A percentile compares a stretch with the other conserved stretches of the same genome.
These are phyloP conservation scores for Caloenas nicobarica DNA, from an alignment of 2,113 vertebrate species.

Conservation along the genomic window DNA sequence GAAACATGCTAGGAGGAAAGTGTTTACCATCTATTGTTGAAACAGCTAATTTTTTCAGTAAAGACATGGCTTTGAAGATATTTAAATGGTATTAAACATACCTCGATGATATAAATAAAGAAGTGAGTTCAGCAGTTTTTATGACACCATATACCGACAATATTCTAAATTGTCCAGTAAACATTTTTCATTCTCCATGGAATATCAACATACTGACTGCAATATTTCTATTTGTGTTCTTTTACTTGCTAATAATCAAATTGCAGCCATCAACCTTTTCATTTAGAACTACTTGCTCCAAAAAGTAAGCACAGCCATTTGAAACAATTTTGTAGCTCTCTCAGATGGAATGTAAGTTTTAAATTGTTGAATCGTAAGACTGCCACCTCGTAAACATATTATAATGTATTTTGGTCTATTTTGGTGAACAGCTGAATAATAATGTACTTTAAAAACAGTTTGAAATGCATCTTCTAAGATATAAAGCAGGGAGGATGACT, in stretches of 20 bases:
- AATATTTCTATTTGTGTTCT: constrained; percentile 43
- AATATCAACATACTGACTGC: constrained; percentile 41
- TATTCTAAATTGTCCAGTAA: constrained; percentile 53
- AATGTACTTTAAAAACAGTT: constrained; percentile 65
- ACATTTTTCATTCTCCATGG: constrained; percentile 53
- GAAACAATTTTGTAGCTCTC: constrained; percentile 63
- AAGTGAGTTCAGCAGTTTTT: constrained; percentile 28
- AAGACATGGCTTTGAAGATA: constrained; percentile 29
- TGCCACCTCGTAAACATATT: constrained; percentile 61
- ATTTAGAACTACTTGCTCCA: constrained; percentile 50
- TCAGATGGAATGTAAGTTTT: constrained; percentile 47
- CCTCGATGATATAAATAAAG: constrained; percentile 34
- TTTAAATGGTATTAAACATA: constrained; percentile 1
- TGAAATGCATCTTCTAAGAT: constrained; percentile 59
- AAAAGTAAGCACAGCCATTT: constrained; percentile 58
- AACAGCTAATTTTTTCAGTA: constrained; percentile 34
- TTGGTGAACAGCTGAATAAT: constrained; percentile 68
- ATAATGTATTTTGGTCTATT: constrained; percentile 62
- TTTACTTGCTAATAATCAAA: constrained; percentile 68
- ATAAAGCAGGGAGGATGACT: constrained; percentile 56
- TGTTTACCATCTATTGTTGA: not conserved
- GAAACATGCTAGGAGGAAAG: not conserved
- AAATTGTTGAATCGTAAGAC: constrained; percentile 58
- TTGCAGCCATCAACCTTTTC: constrained; percentile 65
- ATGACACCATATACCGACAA: not conserved